Conservation (phyloP, 2,113 vertebrate genomes). For the Limanda limanda region DNA sequence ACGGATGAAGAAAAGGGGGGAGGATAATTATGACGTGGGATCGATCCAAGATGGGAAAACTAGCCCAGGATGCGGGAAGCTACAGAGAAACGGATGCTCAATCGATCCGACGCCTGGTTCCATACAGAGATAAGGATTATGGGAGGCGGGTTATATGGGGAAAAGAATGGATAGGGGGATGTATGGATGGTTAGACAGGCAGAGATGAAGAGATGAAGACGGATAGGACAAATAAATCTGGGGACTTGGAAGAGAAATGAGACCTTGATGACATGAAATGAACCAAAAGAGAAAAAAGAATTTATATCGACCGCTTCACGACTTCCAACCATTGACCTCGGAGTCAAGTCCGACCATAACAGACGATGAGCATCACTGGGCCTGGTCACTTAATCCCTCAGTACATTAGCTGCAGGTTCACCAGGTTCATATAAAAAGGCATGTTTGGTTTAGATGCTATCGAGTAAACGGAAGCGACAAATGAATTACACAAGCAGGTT, state of each 20-base stretch:
- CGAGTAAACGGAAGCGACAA: not conserved
- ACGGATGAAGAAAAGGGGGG: not conserved
- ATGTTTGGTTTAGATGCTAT: not conserved
- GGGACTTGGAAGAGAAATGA: not conserved
- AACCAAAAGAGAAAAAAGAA: not conserved
- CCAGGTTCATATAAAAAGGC: not conserved
- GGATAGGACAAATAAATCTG: constrained; percentile 22
- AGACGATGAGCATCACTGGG: too few species aligned
- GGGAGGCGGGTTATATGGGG: not conserved
- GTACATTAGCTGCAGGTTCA: too few species aligned
- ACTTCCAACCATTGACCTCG: not conserved
- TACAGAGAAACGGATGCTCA: constrained; percentile 34
- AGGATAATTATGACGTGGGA: constrained; percentile 47
- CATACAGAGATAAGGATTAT: constrained; percentile 44
- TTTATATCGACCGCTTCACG: constrained; percentile 25
- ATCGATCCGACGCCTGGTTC: constrained; percentile 31
- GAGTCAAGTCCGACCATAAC: not conserved
- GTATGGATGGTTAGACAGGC: constrained; percentile 23
- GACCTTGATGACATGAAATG: constrained; percentile 18
- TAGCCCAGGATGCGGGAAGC: constrained; percentile 42
- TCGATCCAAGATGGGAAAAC: constrained; percentile 62
- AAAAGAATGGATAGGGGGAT: constrained; percentile 9
- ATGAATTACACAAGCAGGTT: not conserved
- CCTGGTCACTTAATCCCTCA: not conserved
- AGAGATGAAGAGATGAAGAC: constrained; percentile 17